Evolutionary conservation across 35 echinoderm and acorn worm species (phyloP), one percentile per base, ranked within the genome.

Genomic region (Chiridota heheva): DNA sequence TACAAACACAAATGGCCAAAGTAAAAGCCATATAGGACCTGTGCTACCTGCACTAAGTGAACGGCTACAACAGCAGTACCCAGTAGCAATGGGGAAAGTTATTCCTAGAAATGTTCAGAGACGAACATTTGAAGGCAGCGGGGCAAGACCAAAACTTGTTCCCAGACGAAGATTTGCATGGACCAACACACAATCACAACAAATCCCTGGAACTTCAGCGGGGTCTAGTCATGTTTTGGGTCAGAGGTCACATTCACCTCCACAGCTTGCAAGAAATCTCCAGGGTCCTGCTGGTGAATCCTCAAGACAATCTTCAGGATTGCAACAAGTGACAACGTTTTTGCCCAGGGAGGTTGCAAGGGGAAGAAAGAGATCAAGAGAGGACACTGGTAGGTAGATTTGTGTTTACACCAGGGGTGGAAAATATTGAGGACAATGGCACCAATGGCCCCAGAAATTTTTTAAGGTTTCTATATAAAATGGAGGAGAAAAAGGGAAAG

Each of bases 91-190:
- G 7, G 18, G 15, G 20, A 45, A 51, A 33, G 31, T 74, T 42
- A 41, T 0, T 30, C 70, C 24, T 7, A 17, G 20, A 16, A 74
- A 53, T 34, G 27, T 46, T 46, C 25, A 26, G 0, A 44, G 56
- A 28, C 30, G 40, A 72, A 43, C 68, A 5, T 60, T 43, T 17
- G 30, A 30, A 20, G 70, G 16, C n/a, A n/a, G n/a, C n/a, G 70
- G 70, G 47, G 22, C 44, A 12, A 26, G 22, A 13, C 44, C 43
- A 0, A 74, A 74, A 74, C 22, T 27, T 33, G 44, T 74, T 44
- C 70, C 70, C 36, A 42, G 70, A 51, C 47, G n/a, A 51, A 44
- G 70, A 74, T 74, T 74, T 31, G 42, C 70, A 29, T 74, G 70
- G 70, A 33, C 15, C 29, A 33, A 44, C 44, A 30, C 47, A 7